These are phyloP conservation scores for Pardalotus punctatus DNA, from an alignment of 2,113 vertebrate genomes.

Conservation along the genomic window DNA sequence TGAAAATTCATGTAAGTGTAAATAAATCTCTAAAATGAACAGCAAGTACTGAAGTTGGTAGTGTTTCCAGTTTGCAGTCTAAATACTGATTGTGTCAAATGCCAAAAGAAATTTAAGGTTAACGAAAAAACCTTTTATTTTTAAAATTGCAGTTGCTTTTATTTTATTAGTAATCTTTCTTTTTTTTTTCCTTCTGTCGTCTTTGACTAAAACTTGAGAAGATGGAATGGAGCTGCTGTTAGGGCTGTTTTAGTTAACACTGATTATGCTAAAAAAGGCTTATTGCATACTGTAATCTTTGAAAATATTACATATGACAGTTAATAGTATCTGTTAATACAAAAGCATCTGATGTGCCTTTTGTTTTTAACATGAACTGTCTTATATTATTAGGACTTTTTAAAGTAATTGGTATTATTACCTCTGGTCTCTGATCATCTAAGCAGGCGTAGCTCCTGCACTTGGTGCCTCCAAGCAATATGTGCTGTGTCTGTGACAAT, in stretches of 20 bases:
- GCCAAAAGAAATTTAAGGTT: not conserved
- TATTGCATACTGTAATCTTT: not conserved
- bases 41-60: not conserved
- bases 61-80: not conserved
- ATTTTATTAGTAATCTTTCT: not conserved
- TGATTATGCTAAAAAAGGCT: not conserved
- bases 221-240: not conserved
- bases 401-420: not conserved
- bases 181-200: not conserved
- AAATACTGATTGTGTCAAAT: not conserved
- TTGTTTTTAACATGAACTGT: not conserved
- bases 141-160: not conserved
- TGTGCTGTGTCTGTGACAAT: not conserved
- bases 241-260: not conserved
- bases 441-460: not conserved
- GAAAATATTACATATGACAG: not conserved
- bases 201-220: not conserved
- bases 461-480: not conserved
- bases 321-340: not conserved
- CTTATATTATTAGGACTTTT: not conserved
- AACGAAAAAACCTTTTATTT: rapidly evolving
- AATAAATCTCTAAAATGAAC: not conserved
- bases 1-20: not conserved
- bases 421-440: not conserved
- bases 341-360: not conserved